Evolutionary conservation across 1,140 invertebrate species (phyloP).

Genomic region (Pantala flavescens): DNA sequence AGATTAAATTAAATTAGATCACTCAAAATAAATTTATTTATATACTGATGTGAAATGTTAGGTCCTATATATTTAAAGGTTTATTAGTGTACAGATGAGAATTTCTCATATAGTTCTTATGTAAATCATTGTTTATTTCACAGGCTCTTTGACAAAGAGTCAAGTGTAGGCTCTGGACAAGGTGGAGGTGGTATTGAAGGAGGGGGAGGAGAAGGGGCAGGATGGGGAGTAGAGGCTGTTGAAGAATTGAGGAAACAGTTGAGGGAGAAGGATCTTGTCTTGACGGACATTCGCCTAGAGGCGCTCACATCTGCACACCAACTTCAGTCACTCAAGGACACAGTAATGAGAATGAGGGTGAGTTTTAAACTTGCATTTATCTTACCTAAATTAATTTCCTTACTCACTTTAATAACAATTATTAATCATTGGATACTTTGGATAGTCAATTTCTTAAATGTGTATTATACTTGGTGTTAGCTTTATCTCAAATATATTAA

Average conservation of each 20-base stretch:
- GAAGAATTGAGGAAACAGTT: constrained; percentile 86
- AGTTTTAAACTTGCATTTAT: constrained; percentile 25
- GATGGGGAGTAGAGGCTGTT: constrained; percentile 39
- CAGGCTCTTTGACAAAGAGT: constrained; percentile 27
- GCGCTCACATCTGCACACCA: constrained; percentile 93
- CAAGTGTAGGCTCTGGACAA: background rate
- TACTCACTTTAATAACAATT: too few species aligned
- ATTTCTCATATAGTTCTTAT: too few species aligned
- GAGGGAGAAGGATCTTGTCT: constrained; percentile 87
- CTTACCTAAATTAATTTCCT: too few species aligned
- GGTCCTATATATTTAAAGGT: too few species aligned
- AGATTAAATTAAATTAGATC: too few species aligned
- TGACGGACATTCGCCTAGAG: constrained; percentile 92
- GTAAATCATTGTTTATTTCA: background rate
- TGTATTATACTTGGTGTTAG: too few species aligned
- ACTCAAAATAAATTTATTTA: too few species aligned
- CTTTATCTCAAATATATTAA: too few species aligned
- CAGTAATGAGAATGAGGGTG: constrained; percentile 91
- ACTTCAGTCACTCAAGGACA: constrained; percentile 89
- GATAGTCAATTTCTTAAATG: too few species aligned
- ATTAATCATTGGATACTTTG: too few species aligned
- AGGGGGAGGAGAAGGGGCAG: constrained; percentile 1
- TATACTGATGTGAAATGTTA: too few species aligned
- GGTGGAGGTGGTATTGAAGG: constrained; percentile 28
- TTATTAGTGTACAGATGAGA: too few species aligned